Evolutionary conservation across 2,113 vertebrate genomes (phyloP).

Genomic region (Lepidothrix coronata): DNA sequence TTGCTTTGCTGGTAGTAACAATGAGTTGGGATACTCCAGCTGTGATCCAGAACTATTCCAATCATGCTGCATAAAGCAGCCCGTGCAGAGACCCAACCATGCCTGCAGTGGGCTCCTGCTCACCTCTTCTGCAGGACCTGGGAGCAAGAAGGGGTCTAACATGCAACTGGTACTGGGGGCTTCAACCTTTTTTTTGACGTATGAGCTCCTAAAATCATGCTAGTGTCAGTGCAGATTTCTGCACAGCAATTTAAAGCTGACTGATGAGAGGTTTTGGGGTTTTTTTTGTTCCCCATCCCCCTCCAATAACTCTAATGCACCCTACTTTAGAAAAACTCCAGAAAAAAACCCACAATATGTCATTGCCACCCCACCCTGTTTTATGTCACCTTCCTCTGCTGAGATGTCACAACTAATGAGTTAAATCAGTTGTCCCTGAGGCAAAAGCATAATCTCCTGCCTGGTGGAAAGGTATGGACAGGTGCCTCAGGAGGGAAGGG

Average conservation of each 20-base stretch:
- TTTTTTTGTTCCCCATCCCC: background rate
- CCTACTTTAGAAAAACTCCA: background rate
- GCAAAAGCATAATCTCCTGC: background rate
- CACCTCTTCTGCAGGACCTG: background rate
- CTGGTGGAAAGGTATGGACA: accelerated
- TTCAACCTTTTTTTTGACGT: background rate
- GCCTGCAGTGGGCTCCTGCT: background rate
- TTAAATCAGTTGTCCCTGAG: background rate
- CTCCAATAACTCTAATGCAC: background rate
- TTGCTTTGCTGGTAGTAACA: background rate
- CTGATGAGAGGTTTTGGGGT: background rate
- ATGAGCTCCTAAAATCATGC: background rate
- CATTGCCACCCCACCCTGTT: background rate
- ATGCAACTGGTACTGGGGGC: accelerated
- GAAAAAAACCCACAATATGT: background rate
- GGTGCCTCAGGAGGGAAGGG: background rate
- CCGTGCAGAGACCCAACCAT: accelerated
- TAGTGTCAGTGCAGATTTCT: background rate
- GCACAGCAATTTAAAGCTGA: background rate
- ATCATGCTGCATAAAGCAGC: background rate
- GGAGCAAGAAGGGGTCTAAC: background rate
- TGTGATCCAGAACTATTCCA: background rate
- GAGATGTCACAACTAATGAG: background rate
- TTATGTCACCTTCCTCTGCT: background rate
- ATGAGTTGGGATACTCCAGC: background rate